These are phyloP conservation scores for Philaethria dido DNA, from an alignment of 2,888 invertebrate species.

Conservation along the genomic window DNA sequence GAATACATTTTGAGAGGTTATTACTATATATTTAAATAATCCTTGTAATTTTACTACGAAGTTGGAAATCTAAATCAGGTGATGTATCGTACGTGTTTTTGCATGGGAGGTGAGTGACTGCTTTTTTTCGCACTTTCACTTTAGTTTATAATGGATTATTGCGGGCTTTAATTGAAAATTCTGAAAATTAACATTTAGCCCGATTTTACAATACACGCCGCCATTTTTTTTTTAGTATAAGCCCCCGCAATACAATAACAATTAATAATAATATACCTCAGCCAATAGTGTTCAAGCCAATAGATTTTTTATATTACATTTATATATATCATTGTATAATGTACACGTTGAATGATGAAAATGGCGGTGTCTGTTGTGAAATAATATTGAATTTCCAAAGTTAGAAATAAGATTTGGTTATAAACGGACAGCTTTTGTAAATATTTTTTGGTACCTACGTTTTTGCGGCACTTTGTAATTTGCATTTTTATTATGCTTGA, in stretches of 20 bases:
- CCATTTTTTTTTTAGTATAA: conserved; percentile 2
- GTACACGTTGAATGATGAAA: not conserved
- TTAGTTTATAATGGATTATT: conserved; percentile 18
- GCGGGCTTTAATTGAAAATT: conserved; percentile 18
- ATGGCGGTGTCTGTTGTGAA: conserved; percentile 26
- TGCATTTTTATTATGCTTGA: conserved; percentile 64
- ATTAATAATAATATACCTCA: conserved; percentile 22
- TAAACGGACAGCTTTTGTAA: conserved; percentile 61
- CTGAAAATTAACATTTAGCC: conserved; percentile 3
- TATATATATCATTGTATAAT: not conserved
- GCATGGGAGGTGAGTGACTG: conserved; percentile 46
- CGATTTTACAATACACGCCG: conserved; percentile 22
- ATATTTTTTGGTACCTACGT: conserved; percentile 58
- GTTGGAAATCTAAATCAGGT: conserved; percentile 6
- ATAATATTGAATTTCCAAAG: conserved; percentile 55
- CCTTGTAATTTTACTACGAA: not conserved
- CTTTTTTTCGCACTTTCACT: conserved; percentile 33
- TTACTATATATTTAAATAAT: not conserved
- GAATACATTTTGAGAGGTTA: not conserved
- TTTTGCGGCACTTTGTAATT: conserved; percentile 66
- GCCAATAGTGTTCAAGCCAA: conserved; percentile 22
- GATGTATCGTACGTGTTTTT: conserved; percentile 38
- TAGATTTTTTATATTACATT: conserved; percentile 10
- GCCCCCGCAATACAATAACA: conserved; percentile 10
- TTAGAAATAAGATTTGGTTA: conserved; percentile 56